Evolutionary conservation across 1,140 invertebrate species (phyloP), one percentile per base, ranked within the genome.

Genomic region (Drepana arcuata): DNA sequence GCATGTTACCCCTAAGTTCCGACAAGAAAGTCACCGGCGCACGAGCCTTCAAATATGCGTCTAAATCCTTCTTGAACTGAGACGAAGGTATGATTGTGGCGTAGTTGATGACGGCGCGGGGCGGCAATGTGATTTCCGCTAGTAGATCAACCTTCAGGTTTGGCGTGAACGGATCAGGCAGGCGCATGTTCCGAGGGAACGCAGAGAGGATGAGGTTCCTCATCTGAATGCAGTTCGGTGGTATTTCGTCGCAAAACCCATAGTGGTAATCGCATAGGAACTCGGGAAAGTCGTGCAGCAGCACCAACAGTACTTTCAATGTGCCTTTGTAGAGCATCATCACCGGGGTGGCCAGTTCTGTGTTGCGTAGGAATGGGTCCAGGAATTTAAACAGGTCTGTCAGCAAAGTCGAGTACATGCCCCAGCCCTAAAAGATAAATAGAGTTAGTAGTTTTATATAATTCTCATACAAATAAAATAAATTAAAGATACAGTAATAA

Each of bases 221-320:
- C 95, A 99, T 97, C 79, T 99, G 97, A 55, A 99, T 97, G 70
- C 98, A 99, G 73, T 99, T 99, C 0, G 97, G 94, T 45, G 98
- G 97, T 62, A 99, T 99, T 25, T 96, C 96, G 83, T 99, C 98
- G 78, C 98, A 99, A 81, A 99, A 98, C n/a, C 95, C 93, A 69
- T 99, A 99, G 71, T 99, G 96, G 73, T 99, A 99, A 65, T 99
- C 98, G 70, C 97, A 99, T 13, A 99, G 86, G 68, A 99, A 99
- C 75, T 99, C 98, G 0, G 98, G 98, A 77, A 99, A 99, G 79
- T 99, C 98, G 65, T 99, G 97, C 1, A 99, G 86, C 7, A 99
- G 84, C 0, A 99, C 96, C 7, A 99, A 78, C n/a, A 99, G 83
- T 0, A 99, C 95, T 41, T 97, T 88, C 4, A 99, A 83, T 2